phyloP scores from a whole-genome alignment of 2,797 vertebrate genomes.

The Poecilia gillii region DNA sequence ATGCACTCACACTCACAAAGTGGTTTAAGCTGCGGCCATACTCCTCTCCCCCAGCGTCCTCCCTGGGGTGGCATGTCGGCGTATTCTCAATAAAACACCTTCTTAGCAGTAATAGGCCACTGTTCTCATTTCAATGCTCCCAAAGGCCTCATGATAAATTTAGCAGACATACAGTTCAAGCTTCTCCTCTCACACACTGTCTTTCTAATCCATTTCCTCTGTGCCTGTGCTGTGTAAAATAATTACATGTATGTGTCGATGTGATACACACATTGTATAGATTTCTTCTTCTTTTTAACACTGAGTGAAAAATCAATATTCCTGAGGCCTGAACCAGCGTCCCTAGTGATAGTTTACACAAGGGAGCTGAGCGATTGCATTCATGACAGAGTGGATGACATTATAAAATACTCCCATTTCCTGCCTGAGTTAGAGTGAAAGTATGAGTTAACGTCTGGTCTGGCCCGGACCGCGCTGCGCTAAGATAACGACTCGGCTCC shows the following conservation, averaged over 20 bases:
- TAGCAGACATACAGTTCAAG: constrained; percentile 89
- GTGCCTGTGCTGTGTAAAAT: constrained; percentile 68
- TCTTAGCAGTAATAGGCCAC: constrained; percentile 93
- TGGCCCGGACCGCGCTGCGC: constrained; percentile 51
- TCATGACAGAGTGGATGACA: constrained; percentile 74
- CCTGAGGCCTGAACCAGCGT: constrained; percentile 58
- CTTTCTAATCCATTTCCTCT: constrained; percentile 75
- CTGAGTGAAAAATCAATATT: constrained; percentile 65
- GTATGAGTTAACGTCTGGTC: constrained; percentile 77
- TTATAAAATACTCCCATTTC: constrained; percentile 78
- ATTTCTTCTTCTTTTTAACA: constrained; percentile 22
- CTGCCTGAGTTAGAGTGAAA: constrained; percentile 77
- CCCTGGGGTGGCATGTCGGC: constrained; percentile 80
- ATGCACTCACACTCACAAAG: constrained; percentile 57
- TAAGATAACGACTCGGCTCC: constrained; percentile 73
- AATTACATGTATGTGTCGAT: constrained; percentile 78
- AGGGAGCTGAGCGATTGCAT: constrained; percentile 67
- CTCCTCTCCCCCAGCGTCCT: constrained; percentile 75
- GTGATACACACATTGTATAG: constrained; percentile 59
- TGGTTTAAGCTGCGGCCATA: constrained; percentile 71
- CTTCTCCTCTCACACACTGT: constrained; percentile 75
- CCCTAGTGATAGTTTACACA: constrained; percentile 66
- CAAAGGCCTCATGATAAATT: constrained; percentile 91
- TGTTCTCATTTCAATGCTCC: constrained; percentile 90
- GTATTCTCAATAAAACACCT: constrained; percentile 95